phyloP scores from a whole-genome alignment of 2,113 vertebrate genomes.

The Phainopepla nitens region DNA sequence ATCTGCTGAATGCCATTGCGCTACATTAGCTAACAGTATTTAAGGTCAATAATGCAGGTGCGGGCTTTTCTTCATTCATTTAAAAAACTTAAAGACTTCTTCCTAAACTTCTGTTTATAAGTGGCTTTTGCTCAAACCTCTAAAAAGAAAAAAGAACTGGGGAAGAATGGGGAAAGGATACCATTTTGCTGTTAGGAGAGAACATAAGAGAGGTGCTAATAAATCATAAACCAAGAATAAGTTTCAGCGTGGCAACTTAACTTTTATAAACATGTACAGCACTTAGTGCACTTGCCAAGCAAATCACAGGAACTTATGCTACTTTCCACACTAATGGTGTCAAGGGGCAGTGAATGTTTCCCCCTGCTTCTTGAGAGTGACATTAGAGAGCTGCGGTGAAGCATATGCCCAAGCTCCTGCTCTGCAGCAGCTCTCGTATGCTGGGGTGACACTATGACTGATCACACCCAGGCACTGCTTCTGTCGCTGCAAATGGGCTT shows the following conservation, averaged over 20 bases:
- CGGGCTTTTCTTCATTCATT: neutral
- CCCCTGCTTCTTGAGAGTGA: neutral
- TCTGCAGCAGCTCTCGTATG: neutral
- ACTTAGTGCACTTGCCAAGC: neutral
- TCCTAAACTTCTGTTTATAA: neutral
- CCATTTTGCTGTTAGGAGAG: neutral
- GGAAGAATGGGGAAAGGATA: neutral
- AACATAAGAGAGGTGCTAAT: neutral
- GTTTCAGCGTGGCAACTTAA: neutral
- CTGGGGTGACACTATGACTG: conserved; percentile 10
- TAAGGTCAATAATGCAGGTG: conserved; percentile 37
- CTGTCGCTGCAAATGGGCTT: conserved; percentile 26
- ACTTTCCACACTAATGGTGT: neutral
- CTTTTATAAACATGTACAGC: neutral
- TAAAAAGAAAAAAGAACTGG: neutral
- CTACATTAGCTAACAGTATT: conserved; percentile 42
- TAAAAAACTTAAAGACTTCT: neutral
- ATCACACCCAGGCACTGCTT: conserved; percentile 8
- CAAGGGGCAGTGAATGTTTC: neutral
- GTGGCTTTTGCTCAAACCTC: neutral
- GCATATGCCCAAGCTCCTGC: neutral
- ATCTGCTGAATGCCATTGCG: conserved; percentile 6
- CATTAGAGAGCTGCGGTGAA: neutral
- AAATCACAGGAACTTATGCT: neutral
- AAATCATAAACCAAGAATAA: neutral